These are phyloP conservation scores for Syngnathus scovelli DNA, from an alignment of 2,113 vertebrate genomes.

Conservation along the genomic window DNA sequence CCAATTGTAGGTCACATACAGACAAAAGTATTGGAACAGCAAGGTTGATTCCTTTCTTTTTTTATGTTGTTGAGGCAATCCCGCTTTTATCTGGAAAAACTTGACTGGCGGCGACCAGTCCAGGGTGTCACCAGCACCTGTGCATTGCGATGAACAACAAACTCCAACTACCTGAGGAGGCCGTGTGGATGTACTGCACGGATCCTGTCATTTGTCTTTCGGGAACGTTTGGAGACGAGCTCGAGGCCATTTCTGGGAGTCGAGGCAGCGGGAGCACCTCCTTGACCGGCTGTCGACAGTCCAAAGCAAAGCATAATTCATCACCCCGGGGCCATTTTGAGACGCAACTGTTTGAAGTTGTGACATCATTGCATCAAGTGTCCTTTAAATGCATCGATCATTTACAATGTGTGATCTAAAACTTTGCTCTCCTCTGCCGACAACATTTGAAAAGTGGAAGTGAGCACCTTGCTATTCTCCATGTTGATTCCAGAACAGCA, in stretches of 20 bases:
- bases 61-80: too few relatives aligned
- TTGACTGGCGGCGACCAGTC: not conserved
- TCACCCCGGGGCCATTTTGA: not conserved
- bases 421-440: not conserved
- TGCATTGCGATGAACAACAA: too few relatives aligned
- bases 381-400: not conserved
- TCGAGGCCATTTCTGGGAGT: conserved; percentile 25
- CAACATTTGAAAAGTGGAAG: not conserved
- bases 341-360: not conserved
- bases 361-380: not conserved
- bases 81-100: not conserved
- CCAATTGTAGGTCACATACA: not conserved
- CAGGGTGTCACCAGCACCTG: not conserved
- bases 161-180: conserved; percentile 60
- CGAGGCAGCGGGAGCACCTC: conserved; percentile 64
- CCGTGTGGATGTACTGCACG: conserved; percentile 64
- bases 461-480: conserved; percentile 70
- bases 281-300: conserved; percentile 67
- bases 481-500: conserved; percentile 38
- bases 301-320: not conserved
- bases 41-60: too few relatives aligned
- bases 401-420: not conserved
- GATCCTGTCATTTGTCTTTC: conserved; percentile 35
- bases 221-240: conserved; percentile 22
- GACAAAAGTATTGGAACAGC: too few relatives aligned